Percentiles rank a stretch among this genome's conserved stretches.
Evolutionary conservation across 2,797 vertebrate genomes (phyloP).

Genomic region (Micrastur ruficollis): DNA sequence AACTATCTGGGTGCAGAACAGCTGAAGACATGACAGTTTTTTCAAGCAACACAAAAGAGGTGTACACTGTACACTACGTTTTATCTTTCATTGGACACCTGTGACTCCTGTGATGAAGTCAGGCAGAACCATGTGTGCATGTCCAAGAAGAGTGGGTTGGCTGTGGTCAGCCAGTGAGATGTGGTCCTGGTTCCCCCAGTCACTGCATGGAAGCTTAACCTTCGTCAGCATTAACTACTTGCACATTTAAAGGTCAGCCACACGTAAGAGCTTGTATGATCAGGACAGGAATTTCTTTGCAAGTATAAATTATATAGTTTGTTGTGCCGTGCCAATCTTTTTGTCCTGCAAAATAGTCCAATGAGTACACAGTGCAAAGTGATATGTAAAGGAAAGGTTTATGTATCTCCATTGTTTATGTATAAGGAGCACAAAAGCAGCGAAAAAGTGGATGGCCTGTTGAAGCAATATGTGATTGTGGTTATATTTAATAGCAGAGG

Average conservation of each 20-base stretch:
- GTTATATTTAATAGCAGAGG: background rate
- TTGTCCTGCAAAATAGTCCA: background rate
- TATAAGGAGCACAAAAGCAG: background rate
- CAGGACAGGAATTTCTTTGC: background rate
- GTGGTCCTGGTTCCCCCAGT: fast-evolving
- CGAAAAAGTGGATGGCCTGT: background rate
- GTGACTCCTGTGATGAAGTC: background rate
- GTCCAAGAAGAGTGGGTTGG: background rate
- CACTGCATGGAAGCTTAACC: fast-evolving
- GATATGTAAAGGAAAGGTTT: background rate
- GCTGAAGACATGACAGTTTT: background rate
- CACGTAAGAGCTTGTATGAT: background rate
- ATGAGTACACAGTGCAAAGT: background rate
- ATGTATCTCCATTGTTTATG: background rate
- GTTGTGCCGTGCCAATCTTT: background rate
- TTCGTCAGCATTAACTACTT: background rate
- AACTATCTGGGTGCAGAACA: background rate
- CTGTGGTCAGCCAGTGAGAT: background rate
- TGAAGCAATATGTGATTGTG: background rate
- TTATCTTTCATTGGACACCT: background rate
- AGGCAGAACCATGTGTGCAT: background rate
- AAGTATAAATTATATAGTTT: background rate
- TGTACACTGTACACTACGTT: fast-evolving
- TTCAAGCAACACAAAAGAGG: background rate
- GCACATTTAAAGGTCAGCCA: background rate